phyloP scores from a whole-genome alignment of 2,113 vertebrate genomes.

The Pelodiscus sinensis region DNA sequence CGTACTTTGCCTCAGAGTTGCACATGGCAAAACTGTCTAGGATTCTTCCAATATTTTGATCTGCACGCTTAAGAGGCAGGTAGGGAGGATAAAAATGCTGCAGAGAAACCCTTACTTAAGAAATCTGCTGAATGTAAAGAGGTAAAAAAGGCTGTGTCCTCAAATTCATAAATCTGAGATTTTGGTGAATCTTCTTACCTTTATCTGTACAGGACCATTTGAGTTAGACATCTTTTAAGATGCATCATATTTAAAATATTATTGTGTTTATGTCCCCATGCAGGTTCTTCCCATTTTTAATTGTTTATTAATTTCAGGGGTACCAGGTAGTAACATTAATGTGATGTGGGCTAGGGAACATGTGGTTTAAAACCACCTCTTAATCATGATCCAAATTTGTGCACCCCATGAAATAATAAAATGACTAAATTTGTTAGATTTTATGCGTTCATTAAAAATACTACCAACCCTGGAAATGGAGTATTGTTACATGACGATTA shows the following conservation, averaged over 20 bases:
- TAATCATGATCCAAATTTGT: neutral
- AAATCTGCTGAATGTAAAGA: neutral
- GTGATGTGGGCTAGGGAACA: conserved; percentile 5
- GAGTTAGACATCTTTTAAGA: neutral
- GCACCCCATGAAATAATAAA: conserved; percentile 12
- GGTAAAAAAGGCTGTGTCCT: neutral
- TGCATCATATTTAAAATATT: neutral
- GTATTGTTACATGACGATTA: neutral
- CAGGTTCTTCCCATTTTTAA: neutral
- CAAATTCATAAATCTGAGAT: conserved; percentile 2
- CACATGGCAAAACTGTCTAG: neutral
- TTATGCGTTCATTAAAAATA: neutral
- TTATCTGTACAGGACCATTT: neutral
- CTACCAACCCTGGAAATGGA: neutral
- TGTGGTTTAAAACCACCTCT: neutral
- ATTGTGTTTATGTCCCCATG: neutral
- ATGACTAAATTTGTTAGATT: neutral
- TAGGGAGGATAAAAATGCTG: neutral
- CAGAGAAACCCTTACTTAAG: neutral
- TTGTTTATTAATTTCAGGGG: neutral
- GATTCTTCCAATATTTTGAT: neutral
- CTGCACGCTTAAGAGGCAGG: neutral
- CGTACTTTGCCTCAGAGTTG: conserved; percentile 35
- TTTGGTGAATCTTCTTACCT: neutral
- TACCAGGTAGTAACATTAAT: neutral